phyloP scores from a whole-genome alignment of 2,113 vertebrate species.

The Scomber colias region DNA sequence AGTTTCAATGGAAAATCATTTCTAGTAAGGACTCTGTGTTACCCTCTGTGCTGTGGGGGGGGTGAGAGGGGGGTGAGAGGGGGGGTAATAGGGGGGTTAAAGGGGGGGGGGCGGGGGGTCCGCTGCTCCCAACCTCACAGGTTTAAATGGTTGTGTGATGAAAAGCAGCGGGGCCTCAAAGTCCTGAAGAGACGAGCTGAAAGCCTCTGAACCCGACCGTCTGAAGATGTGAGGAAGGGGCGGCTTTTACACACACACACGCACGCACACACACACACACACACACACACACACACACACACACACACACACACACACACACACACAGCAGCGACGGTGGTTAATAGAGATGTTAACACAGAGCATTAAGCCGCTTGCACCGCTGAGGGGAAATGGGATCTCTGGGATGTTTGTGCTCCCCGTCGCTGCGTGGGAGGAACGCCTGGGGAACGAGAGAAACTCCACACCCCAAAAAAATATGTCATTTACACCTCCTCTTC shows the following conservation, averaged over 20 bases:
- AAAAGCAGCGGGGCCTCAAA: constrained; percentile 20
- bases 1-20: not conserved
- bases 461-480: constrained; percentile 1
- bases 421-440: not conserved
- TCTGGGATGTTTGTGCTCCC: not conserved
- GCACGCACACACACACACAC: too few relatives aligned
- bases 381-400: not conserved
- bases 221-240: not conserved
- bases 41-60: not conserved
- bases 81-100: too few relatives aligned
- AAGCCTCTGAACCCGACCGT: not conserved
- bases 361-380: not conserved
- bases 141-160: not conserved
- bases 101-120: too few relatives aligned
- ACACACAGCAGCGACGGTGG: not conserved
- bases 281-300: not conserved
- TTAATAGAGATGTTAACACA: constrained; percentile 42
- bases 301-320: too few relatives aligned
- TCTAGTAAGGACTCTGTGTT: too few relatives aligned
- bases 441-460: not conserved
- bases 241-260: not conserved
- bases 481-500: constrained; percentile 34
- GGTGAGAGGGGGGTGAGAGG: too few relatives aligned
- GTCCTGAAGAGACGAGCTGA: not conserved
- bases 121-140: not conserved